A percentile compares a stretch with the other conserved stretches of the same genome.
Conservation (phyloP, 1,140 invertebrate species). For the Ericerus pela region DNA sequence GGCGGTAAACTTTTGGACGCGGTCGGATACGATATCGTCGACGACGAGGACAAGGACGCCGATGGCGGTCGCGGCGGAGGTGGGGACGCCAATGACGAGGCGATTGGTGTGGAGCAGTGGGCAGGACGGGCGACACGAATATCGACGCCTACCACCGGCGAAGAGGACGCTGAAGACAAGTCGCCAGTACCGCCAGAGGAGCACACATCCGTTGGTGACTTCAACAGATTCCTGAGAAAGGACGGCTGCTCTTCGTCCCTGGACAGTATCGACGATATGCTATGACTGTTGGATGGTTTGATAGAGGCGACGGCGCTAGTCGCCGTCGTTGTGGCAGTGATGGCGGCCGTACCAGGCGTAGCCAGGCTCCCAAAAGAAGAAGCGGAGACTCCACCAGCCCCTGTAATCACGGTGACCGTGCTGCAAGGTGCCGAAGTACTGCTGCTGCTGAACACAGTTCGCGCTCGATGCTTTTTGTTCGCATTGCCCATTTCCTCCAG, state of each 20-base stretch:
- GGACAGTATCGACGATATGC: conserved; percentile 26
- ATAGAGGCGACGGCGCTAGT: conserved; percentile 22
- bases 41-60: conserved; percentile 22
- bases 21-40: conserved; percentile 12
- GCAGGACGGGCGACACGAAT: conserved; percentile 15
- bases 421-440: neutral
- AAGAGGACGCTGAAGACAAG: conserved; percentile 9
- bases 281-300: conserved; percentile 24
- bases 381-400: neutral
- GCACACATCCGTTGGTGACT: conserved; percentile 13
- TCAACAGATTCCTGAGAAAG: conserved; percentile 22
- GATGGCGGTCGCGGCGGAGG: conserved; percentile 17
- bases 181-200: neutral
- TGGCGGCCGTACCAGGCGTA: conserved; percentile 28
- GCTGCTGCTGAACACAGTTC: conserved; percentile 25
- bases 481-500: conserved; percentile 39
- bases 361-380: too few relatives aligned
- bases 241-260: conserved; percentile 19
- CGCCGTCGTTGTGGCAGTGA: neutral
- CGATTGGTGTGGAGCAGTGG: conserved; percentile 15
- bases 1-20: neutral
- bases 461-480: conserved; percentile 24
- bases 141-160: conserved; percentile 19
- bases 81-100: conserved; percentile 22
- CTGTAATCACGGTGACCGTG: neutral